phyloP scores from a whole-genome alignment of 2,113 vertebrate genomes.

The Hydropotes inermis region DNA sequence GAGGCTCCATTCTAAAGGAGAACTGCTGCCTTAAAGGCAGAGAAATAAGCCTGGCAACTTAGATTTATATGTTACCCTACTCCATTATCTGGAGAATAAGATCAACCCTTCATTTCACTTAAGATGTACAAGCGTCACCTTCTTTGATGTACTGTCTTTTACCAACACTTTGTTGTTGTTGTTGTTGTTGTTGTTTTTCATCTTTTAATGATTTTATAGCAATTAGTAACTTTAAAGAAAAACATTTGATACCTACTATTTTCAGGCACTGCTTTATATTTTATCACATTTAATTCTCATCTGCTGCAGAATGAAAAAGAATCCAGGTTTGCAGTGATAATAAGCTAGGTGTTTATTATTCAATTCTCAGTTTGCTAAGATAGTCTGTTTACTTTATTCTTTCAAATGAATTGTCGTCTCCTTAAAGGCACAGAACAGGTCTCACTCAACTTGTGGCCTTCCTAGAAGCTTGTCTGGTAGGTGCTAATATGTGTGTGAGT shows the following conservation, averaged over 20 bases:
- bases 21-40: neutral
- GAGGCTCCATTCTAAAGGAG: neutral
- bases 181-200: neutral
- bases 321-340: neutral
- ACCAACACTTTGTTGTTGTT: neutral
- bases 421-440: neutral
- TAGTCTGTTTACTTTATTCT: neutral
- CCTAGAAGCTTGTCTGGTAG: neutral
- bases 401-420: neutral
- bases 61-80: neutral
- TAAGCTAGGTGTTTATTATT: neutral
- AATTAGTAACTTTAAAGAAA: neutral
- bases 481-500: neutral
- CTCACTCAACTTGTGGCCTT: neutral
- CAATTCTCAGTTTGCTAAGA: neutral
- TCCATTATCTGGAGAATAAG: neutral
- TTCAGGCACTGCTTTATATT: neutral
- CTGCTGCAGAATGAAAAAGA: neutral
- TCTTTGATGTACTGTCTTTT: neutral
- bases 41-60: neutral
- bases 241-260: neutral
- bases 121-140: neutral
- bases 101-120: neutral
- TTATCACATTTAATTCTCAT: neutral
- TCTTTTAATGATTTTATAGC: neutral